These are phyloP conservation scores for Hesperia comma DNA, from an alignment of 2,888 invertebrate genomes.

Conservation along the genomic window DNA sequence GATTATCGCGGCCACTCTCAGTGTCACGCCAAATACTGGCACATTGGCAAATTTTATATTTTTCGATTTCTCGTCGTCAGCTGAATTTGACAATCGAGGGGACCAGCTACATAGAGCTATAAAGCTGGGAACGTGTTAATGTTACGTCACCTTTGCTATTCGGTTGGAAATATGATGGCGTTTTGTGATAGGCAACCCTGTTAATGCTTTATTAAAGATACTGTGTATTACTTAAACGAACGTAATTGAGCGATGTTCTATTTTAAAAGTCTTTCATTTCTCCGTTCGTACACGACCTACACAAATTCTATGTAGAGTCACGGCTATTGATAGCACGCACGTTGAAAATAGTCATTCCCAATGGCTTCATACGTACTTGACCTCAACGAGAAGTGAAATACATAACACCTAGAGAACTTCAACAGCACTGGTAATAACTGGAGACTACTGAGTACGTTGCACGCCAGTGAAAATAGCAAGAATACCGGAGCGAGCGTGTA, in stretches of 20 bases:
- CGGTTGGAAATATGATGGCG: neutral
- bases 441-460: conserved; percentile 1
- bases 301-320: too few relatives aligned
- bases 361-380: neutral
- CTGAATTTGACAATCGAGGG: neutral
- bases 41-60: neutral
- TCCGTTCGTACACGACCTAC: too few relatives aligned
- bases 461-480: conserved; percentile 7
- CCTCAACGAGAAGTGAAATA: neutral
- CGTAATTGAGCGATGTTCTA: too few relatives aligned
- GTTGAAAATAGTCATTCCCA: too few relatives aligned
- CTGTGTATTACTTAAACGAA: too few relatives aligned
- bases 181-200: neutral
- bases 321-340: too few relatives aligned
- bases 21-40: neutral
- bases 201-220: too few relatives aligned
- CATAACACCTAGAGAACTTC: neutral
- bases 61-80: neutral
- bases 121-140: neutral
- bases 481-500: conserved; percentile 16
- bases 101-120: neutral
- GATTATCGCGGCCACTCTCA: neutral
- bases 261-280: too few relatives aligned
- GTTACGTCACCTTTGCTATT: neutral
- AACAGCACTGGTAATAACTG: neutral